Evolutionary conservation across 1,140 invertebrate genomes (phyloP).

Genomic region (Homalodisca vitripennis): DNA sequence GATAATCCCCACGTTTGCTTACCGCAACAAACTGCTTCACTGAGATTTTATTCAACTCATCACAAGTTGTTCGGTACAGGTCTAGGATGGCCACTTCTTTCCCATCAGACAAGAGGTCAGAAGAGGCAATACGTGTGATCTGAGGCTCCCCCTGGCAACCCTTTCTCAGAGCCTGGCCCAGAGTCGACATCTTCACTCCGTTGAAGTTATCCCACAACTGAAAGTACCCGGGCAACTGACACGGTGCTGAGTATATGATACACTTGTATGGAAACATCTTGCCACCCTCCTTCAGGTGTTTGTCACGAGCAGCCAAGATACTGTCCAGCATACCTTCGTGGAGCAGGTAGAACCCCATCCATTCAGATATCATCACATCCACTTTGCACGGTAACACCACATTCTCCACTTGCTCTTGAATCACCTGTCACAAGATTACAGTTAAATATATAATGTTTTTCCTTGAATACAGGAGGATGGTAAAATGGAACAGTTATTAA

Average conservation of each 20-base stretch:
- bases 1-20: constrained; percentile 60
- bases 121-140: constrained; percentile 43
- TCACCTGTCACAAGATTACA: constrained; percentile 46
- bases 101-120: constrained; percentile 51
- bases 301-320: constrained; percentile 87
- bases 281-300: constrained; percentile 70
- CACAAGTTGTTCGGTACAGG: constrained; percentile 41
- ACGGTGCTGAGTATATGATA: constrained; percentile 59
- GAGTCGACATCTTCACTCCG: constrained; percentile 36
- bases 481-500: too few species aligned
- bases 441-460: too few species aligned
- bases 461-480: too few species aligned
- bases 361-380: constrained; percentile 97
- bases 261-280: constrained; percentile 50
- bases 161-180: constrained; percentile 34
- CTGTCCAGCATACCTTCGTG: constrained; percentile 98
- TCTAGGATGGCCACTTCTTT: constrained; percentile 47
- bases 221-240: constrained; percentile 65
- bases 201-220: constrained; percentile 58
- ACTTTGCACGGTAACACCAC: constrained; percentile 72
- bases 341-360: constrained; percentile 99
- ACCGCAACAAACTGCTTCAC: constrained; percentile 49
- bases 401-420: constrained; percentile 66
- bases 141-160: constrained; percentile 45
- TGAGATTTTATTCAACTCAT: constrained; percentile 44